Evolutionary conservation across 1,140 invertebrate species (phyloP).

Genomic region (Babylonia areolata): DNA sequence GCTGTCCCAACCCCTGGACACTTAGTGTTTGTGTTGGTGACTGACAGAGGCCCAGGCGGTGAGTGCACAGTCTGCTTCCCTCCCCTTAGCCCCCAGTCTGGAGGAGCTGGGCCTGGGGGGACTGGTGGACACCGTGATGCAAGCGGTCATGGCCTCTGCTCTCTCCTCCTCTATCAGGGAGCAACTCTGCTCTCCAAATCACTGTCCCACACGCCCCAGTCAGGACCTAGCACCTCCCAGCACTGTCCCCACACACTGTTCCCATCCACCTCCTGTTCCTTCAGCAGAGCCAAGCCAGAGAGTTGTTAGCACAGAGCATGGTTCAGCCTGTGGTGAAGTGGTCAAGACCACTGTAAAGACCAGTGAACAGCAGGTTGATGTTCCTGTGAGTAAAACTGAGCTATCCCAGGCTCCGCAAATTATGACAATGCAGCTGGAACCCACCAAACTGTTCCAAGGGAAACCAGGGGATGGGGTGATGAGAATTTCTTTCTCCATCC

Average conservation of each 20-base stretch:
- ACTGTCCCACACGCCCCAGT: not conserved
- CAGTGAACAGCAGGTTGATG: not conserved
- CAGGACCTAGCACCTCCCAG: not conserved
- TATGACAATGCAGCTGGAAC: conserved; percentile 37
- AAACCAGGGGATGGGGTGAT: conserved; percentile 35
- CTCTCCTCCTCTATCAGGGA: conserved; percentile 36
- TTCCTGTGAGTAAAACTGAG: not conserved
- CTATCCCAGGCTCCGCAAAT: conserved; percentile 8
- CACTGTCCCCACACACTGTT: not conserved
- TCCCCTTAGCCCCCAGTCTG: not conserved
- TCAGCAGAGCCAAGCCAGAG: not conserved
- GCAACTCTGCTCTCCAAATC: conserved; percentile 31
- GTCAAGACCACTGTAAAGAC: not conserved
- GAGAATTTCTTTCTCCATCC: conserved; percentile 46
- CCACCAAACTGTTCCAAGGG: conserved; percentile 40
- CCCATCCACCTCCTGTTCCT: too few relatives aligned
- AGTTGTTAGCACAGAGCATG: not conserved
- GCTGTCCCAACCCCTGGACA: too few relatives aligned
- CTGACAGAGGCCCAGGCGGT: conserved; percentile 19
- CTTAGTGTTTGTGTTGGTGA: conserved; percentile 28
- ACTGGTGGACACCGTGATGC: conserved; percentile 41
- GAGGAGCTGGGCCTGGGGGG: conserved; percentile 28
- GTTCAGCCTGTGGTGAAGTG: not conserved
- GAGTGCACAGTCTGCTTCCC: not conserved
- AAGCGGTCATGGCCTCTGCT: conserved; percentile 37